A percentile compares a stretch with the other conserved stretches of the same genome.
Conservation (phyloP, 2,888 invertebrate genomes). For the Agonum fuliginosum region DNA sequence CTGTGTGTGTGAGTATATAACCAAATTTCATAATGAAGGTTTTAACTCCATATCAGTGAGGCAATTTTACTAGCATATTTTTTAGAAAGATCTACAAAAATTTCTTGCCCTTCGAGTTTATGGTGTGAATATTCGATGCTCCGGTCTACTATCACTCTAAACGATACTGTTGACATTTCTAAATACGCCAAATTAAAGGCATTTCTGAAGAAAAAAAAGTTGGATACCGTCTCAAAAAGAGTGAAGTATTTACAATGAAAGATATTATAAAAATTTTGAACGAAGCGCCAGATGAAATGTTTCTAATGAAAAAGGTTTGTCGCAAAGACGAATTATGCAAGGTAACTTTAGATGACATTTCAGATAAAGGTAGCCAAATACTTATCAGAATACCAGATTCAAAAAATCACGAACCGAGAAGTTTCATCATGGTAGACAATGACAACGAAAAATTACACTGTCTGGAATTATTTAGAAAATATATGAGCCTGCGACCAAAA, state of each 20-base stretch:
- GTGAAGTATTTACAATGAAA: background rate
- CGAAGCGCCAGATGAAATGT: conserved; percentile 5
- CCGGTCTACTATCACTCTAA: conserved; percentile 2
- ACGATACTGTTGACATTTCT: conserved; percentile 9
- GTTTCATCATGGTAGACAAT: background rate
- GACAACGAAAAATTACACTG: conserved; percentile 1
- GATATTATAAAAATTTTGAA: conserved; percentile 1
- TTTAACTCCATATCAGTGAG: background rate
- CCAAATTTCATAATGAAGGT: too few species aligned
- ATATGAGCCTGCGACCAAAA: conserved; percentile 11
- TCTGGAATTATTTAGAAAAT: conserved; percentile 18
- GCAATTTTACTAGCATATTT: background rate
- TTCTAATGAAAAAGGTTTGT: conserved; percentile 23
- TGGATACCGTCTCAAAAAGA: background rate
- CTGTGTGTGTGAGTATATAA: too few species aligned
- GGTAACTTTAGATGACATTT: conserved; percentile 26
- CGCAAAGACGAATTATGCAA: conserved; percentile 16
- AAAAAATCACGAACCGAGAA: conserved; percentile 2
- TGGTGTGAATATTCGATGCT: background rate
- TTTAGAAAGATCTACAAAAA: background rate
- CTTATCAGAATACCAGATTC: conserved; percentile 24
- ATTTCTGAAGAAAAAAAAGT: conserved; percentile 24
- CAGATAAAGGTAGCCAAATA: background rate
- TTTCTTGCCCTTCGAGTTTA: background rate
- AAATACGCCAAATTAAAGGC: conserved; percentile 6